A percentile compares a stretch with the other conserved stretches of the same genome.
phyloP scores from a whole-genome alignment of 2,888 invertebrate genomes.

The Branchellion lobata region DNA sequence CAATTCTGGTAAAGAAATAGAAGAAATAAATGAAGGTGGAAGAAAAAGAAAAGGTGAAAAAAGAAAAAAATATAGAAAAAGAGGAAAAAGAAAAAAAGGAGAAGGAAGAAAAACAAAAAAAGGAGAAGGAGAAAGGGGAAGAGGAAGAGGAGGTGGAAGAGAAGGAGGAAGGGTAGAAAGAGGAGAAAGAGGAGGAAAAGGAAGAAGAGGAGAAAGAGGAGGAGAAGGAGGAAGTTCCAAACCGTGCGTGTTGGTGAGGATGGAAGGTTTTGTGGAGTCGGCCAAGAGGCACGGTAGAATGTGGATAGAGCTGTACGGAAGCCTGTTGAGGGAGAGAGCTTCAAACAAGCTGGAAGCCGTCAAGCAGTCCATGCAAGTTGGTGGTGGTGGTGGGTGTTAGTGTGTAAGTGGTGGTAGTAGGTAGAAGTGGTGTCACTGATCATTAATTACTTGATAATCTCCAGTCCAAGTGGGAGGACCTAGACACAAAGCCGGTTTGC shows the following conservation, averaged over 20 bases:
- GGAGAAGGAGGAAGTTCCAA: conserved; percentile 47
- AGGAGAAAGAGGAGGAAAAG: not conserved
- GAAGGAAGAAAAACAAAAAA: not conserved
- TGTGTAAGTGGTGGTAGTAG: too few species aligned
- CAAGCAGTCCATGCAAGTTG: conserved; percentile 72
- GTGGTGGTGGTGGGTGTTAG: conserved; percentile 52
- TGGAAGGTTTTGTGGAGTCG: conserved; percentile 71
- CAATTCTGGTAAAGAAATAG: not conserved
- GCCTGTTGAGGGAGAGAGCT: conserved; percentile 71
- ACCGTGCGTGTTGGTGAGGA: conserved; percentile 68
- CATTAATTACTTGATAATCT: too few species aligned
- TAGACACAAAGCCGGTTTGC: conserved; percentile 76
- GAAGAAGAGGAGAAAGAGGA: not conserved
- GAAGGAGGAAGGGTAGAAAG: not conserved
- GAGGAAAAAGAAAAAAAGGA: not conserved
- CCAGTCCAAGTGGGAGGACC: conserved; percentile 63
- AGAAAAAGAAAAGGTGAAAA: too few species aligned
- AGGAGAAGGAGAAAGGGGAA: not conserved
- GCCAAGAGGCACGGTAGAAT: conserved; percentile 75
- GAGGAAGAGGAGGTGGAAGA: not conserved
- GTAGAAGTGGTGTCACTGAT: too few species aligned
- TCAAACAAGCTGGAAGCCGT: conserved; percentile 72
- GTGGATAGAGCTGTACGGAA: conserved; percentile 77
- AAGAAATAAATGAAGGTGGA: too few species aligned
- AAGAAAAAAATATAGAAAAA: too few species aligned